Base-by-base conservation (phyloP, 2,888 invertebrate species). In the Argyresthia goedartella region DNA sequence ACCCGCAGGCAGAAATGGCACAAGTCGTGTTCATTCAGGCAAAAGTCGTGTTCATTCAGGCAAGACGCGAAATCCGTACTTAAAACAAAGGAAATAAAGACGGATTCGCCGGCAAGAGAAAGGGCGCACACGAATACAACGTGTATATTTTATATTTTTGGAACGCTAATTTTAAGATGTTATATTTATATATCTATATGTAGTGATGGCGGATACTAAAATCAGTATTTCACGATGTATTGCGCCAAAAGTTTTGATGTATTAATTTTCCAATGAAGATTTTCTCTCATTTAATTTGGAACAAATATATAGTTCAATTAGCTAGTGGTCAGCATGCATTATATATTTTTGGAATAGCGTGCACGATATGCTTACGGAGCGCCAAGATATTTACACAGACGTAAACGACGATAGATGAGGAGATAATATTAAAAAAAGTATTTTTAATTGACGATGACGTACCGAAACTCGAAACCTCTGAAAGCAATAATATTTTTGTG, bases 131-230 rank as follows among this genome's bases (percentile, higher is more conserved):
- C 76, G 75, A 75, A 78, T 73, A 80, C 80, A 77, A 78, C 77
- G 77, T 80, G 85, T 82, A 86, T 85, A 86, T 84, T 86, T 86
- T 82, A 82, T 86, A 86, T 86, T 86, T 86, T 86, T 86, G 86
- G 86, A 86, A 85, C 76, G 85, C 86, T 86, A 85, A 84, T 84
- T 85, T 86, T 86, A 86, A 85, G 86, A 86, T 81, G 82, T 84
- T 86, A 85, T 85, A 86, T 86, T 86, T 86, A 85, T 82, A 85
- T 85, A 85, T 86, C 76, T 85, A 84, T 82, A 84, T 81, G 85
- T 85, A 84, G 84, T 77, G 68, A 73, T 71, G 84, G 86, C 85
- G 85, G 68, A 74, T 84, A 82, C 84, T 8, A 69, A 72, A 69
- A 71, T 70, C 82, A 84, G 81, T 85, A 84, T 84, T 85, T 82